A percentile compares a stretch with the other conserved stretches of the same genome.
phyloP scores from a whole-genome alignment of 2,797 vertebrate genomes.

The Gallinago nigripennis region DNA sequence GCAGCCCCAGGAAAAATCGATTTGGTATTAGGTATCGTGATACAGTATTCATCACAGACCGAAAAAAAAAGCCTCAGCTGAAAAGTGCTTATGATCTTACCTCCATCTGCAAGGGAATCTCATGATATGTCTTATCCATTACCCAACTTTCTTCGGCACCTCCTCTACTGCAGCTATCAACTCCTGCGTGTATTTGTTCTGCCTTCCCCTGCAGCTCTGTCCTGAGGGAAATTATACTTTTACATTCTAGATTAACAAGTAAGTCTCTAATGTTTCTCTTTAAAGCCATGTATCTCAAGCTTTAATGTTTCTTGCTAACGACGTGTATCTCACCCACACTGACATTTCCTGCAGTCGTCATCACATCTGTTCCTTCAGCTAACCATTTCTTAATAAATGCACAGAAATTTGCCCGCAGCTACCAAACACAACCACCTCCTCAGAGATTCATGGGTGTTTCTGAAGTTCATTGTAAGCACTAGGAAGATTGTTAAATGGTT shows the following conservation, averaged over 20 bases:
- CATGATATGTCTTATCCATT: background rate
- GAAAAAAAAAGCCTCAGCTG: background rate
- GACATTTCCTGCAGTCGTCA: constrained; percentile 48
- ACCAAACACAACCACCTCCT: constrained; percentile 2
- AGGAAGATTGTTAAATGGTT: background rate
- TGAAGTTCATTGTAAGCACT: background rate
- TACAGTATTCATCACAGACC: background rate
- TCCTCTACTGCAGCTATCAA: background rate
- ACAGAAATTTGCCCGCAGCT: constrained; percentile 31
- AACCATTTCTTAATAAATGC: constrained; percentile 18
- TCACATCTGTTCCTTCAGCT: constrained; percentile 41
- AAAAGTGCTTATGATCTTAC: background rate
- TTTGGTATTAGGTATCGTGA: background rate
- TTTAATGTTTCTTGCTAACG: background rate
- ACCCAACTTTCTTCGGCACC: background rate
- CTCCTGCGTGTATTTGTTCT: background rate
- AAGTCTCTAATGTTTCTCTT: background rate
- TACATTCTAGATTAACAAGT: background rate
- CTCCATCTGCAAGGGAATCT: background rate
- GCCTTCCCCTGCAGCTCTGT: constrained; percentile 37
- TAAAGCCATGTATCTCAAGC: background rate
- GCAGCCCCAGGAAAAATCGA: background rate
- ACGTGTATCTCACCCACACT: constrained; percentile 8
- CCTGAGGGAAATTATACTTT: background rate
- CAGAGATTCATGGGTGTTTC: background rate